Evolutionary conservation across 1,140 invertebrate species (phyloP), one percentile per base, ranked within the genome.

Genomic region (Phocides pigmalion): DNA sequence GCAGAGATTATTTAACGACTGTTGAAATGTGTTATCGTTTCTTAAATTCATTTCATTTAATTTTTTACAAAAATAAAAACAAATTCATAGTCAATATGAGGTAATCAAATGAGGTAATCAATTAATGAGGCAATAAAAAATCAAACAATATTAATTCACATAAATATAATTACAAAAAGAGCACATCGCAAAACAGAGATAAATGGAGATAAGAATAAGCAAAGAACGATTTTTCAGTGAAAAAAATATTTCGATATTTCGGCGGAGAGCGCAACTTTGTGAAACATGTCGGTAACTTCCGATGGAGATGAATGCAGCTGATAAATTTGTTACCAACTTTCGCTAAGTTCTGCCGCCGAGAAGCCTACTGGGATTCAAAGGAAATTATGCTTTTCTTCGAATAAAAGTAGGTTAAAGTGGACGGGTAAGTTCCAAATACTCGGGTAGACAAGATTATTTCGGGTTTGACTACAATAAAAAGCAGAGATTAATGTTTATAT

Each of bases 331-430:
- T 62, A 35, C 28, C 16, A 65, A 68, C 65, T 71, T 63, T 62
- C 39, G 46, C 9, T 64, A 42, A 71, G 64, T 28, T 68, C 8
- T 11, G 22, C 47, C 32, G 32, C 58, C 25, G 42, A 6, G 39
- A 53, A 62, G 61, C 66, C 68, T 71, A 25, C 39, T 46, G 68
- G 69, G 69, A 68, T 71, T 68, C 42, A 64, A 58, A 42, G 62
- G 35, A 66, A 67, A 71, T 71, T 62, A 65, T 68, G 62, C 64
- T 41, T 67, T 68, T 41, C 25, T 19, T 5, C 15, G n/a, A 58
- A 58, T 28, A 28, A 44, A 58, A 46, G 39, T 58, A 58, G 54
- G 54, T 58, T 58, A 46, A 58, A 58, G 20, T 46, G 41, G 42
- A 44, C 25, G 39, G 19, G 12, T 19, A 49, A 25, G 14, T 32